Percentiles rank a stretch among this genome's conserved stretches.
These are phyloP conservation scores for Cecropterus lyciades DNA, from an alignment of 1,140 invertebrate species.

Conservation along the genomic window DNA sequence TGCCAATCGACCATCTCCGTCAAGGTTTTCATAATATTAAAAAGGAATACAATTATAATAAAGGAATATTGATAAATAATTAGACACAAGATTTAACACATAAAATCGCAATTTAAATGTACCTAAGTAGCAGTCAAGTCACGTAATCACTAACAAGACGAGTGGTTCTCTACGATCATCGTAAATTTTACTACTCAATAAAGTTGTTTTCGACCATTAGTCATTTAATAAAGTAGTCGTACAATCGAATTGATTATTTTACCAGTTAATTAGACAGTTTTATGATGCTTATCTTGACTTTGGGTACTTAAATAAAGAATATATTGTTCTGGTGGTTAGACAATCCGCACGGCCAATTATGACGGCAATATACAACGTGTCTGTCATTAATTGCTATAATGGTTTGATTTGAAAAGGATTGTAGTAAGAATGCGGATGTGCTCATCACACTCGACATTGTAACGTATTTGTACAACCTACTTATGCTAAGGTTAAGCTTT, in stretches of 20 bases:
- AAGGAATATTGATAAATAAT: constrained; percentile 6
- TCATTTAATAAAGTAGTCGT: constrained; percentile 49
- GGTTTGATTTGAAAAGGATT: constrained; percentile 31
- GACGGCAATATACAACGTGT: constrained; percentile 39
- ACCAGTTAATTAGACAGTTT: constrained; percentile 51
- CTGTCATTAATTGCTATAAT: constrained; percentile 30
- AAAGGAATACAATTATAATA: constrained; percentile 18
- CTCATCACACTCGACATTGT: constrained; percentile 40
- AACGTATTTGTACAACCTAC: constrained; percentile 46
- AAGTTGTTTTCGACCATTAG: constrained; percentile 48
- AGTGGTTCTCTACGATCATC: constrained; percentile 35
- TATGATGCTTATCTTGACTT: constrained; percentile 42
- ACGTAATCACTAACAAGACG: constrained; percentile 24
- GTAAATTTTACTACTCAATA: constrained; percentile 52
- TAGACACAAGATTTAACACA: constrained; percentile 19
- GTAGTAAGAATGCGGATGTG: constrained; percentile 48
- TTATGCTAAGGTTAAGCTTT: too few species aligned
- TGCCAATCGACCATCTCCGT: constrained; percentile 13
- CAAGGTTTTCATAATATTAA: constrained; percentile 10
- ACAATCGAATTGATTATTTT: constrained; percentile 48
- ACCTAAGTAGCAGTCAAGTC: constrained; percentile 9
- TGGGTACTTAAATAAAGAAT: constrained; percentile 27
- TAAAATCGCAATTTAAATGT: constrained; percentile 13
- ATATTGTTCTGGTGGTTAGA: constrained; percentile 23
- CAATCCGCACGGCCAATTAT: constrained; percentile 35